Evolutionary conservation across 2,113 vertebrate genomes (phyloP), one percentile per base, ranked within the genome.

Genomic region (Menura novaehollandiae): DNA sequence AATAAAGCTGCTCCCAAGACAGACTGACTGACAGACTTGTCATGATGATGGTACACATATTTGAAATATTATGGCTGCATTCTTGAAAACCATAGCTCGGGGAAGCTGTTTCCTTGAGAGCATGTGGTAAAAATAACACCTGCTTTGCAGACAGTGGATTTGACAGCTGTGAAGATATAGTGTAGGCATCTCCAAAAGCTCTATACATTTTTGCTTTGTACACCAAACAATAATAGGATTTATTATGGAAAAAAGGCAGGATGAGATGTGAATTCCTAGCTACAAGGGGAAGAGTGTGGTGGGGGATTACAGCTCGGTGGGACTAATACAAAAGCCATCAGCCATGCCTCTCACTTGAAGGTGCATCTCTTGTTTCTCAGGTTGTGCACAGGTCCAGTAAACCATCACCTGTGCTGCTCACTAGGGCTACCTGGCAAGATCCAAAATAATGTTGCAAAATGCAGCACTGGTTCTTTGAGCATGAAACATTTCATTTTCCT

Each of bases 1-100:
- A 96, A 92, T 88, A 96, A 96, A 96, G 89, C 95, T 96, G 93
- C 91, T 97, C 87, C 52, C 49, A 43, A 95, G 91, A 78, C 91
- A 81, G 84, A 91, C 84, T 96, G 91, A 95, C 91, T 95, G 94
- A 88, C 95, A 97, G 95, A 62, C 81, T 88, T 94, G 93, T 95
- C 93, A 76, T 22, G 66, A 53, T 82, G 91, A 67, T 35, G 86
- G 91, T 43, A 94, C 81, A 92, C 91, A 87, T 52, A 72, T 94
- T 58, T 95, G 87, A 91, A 95, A 92, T 94, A 91, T 95, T 95
- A 52, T 89, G 87, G 69, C 91, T 96, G 73, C 0, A 1, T 92
- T 89, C 85, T 82, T 79, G 71, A 73, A 93, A 95, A 76, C 41
- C 81, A 52, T 76, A 35, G 60, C 79, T 77, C 2, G 35, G 43